Percentiles rank a stretch among this genome's conserved stretches.
phyloP scores from a whole-genome alignment of 2,113 vertebrate genomes.

The Ptyas mucosa region DNA sequence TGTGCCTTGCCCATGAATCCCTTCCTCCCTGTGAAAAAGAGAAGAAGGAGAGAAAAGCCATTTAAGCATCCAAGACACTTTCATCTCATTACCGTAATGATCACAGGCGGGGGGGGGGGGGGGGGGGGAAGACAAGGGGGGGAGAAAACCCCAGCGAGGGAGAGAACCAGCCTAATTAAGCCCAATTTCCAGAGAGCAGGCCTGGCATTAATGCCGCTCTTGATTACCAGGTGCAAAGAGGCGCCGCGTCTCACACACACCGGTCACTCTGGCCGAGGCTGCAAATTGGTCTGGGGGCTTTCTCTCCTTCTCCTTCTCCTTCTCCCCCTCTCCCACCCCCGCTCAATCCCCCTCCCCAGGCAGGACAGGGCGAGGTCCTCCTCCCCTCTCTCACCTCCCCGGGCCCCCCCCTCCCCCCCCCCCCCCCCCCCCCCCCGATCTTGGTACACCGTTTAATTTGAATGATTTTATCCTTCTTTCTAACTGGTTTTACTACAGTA shows the following conservation, averaged over 20 bases:
- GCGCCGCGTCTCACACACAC: conserved; percentile 35
- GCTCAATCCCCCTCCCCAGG: accelerated
- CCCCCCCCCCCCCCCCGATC: too few species aligned
- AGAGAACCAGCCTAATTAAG: conserved; percentile 79
- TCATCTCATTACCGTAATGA: conserved; percentile 80
- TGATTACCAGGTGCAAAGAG: conserved; percentile 56
- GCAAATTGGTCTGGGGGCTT: neutral
- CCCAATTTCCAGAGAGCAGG: conserved; percentile 67
- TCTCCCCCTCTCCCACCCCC: too few species aligned
- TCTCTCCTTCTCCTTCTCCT: too few species aligned
- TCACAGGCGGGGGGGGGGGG: conserved; percentile 23
- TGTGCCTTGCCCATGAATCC: neutral
- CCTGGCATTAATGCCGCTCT: conserved; percentile 62
- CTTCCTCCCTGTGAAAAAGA: neutral
- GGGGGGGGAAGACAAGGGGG: neutral
- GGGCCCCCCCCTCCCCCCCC: too few species aligned
- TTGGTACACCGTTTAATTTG: too few species aligned
- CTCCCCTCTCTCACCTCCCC: neutral
- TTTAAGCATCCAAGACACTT: conserved; percentile 69
- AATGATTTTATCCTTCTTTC: too few species aligned
- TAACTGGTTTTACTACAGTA: too few species aligned
- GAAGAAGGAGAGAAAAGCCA: conserved; percentile 46
- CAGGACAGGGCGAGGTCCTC: neutral
- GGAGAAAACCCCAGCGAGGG: conserved; percentile 47
- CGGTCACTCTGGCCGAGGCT: neutral